phyloP scores from a whole-genome alignment of 2,888 invertebrate genomes.

The Plebejus anna region DNA sequence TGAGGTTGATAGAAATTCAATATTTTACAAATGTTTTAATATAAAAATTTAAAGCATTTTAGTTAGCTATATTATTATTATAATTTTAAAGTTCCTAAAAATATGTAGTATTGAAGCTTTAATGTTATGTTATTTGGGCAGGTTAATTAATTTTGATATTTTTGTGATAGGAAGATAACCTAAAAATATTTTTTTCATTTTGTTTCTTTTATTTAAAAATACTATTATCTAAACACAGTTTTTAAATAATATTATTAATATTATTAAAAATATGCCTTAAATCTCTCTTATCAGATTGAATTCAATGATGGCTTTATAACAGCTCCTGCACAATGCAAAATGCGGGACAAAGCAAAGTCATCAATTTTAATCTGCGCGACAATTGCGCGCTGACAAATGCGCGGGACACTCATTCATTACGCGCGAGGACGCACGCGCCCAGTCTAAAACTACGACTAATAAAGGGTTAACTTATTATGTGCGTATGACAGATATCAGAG shows the following conservation, averaged over 20 bases:
- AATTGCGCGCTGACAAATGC: conserved; percentile 79
- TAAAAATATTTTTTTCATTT: no score
- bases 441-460: conserved; percentile 63
- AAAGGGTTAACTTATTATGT: conserved; percentile 72
- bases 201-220: no score
- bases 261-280: conserved; percentile 4
- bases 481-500: conserved; percentile 56
- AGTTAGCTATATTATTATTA: no score
- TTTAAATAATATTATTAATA: not conserved
- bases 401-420: conserved; percentile 73
- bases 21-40: not conserved
- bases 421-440: conserved; percentile 64
- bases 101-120: no score
- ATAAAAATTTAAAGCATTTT: no score
- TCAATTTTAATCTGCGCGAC: conserved; percentile 79
- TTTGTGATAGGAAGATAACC: no score
- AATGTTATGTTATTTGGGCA: no score
- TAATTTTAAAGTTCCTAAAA: no score
- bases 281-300: conserved; percentile 39
- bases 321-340: conserved; percentile 54
- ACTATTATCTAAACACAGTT: not conserved
- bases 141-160: no score
- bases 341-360: conserved; percentile 72
- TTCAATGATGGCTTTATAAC: conserved; percentile 56
- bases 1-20: not conserved